phyloP scores from a whole-genome alignment of 2,797 vertebrate genomes.

The Buphagus erythrorhynchus region DNA sequence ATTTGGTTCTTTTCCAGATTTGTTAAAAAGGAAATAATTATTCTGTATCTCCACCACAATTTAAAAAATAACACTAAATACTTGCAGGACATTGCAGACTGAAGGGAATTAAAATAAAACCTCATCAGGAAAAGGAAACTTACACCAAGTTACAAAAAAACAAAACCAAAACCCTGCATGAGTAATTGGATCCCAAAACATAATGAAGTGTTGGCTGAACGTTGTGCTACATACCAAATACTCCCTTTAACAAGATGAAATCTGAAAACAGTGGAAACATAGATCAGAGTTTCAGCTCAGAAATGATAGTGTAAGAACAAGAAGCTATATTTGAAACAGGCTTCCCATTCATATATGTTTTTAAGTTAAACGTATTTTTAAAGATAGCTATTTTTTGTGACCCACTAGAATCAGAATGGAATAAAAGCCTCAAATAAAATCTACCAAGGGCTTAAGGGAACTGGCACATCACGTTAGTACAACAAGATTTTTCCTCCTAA shows the following conservation, averaged over 20 bases:
- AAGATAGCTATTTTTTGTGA: not conserved
- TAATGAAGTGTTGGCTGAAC: conserved; percentile 40
- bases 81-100: conserved; percentile 15
- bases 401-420: not conserved
- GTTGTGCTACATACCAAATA: not conserved
- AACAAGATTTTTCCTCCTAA: not conserved
- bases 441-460: not conserved
- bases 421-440: not conserved
- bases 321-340: not conserved
- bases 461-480: not conserved
- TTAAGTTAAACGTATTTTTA: not conserved
- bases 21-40: conserved; percentile 24
- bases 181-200: conserved; percentile 60
- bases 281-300: conserved; percentile 25
- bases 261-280: conserved; percentile 41
- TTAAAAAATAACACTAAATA: conserved; percentile 37
- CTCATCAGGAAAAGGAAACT: conserved; percentile 43
- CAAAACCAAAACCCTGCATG: not conserved
- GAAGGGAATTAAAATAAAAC: conserved; percentile 58
- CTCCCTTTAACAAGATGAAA: conserved; percentile 45
- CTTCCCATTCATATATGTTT: conserved; percentile 24
- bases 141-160: conserved; percentile 43
- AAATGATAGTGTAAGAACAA: not conserved
- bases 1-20: conserved; percentile 65
- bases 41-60: not conserved